Base-by-base conservation (phyloP, 53 echinoderm and acorn worm species). In the Holothuria scabra region DNA sequence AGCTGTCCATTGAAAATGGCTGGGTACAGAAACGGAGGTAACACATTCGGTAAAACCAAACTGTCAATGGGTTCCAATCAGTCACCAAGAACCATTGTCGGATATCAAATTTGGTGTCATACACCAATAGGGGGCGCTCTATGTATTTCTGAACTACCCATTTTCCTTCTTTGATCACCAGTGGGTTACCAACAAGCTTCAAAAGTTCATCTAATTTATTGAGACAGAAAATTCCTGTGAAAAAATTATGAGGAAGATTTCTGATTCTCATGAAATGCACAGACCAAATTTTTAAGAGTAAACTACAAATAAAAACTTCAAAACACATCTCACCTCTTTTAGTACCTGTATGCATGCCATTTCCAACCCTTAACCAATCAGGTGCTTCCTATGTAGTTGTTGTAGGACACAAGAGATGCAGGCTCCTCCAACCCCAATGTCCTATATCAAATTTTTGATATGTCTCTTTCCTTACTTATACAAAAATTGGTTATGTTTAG, bases 131-230 rank as follows among this genome's bases (percentile, higher is more conserved):
- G 72, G 97, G 97, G 69, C 97, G 97, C 92, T 97, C 97, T 82
- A 94, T 97, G 60, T 97, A 94, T 74, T 97, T 97, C 89, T 97
- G 97, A 28, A 94, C 97, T 4, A 97, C 90, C 97, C 97, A 97
- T 67, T 94, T 97, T 58, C 94, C 94, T 65, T 97, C 97, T 74
- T 97, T 94, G 66, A 88, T 90, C 33, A 97, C 94, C 56, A 88
- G 55, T 0, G 92, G 94, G 74, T 90, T 94, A 63, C 94, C 90
- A n/a, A 97, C 92, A 13, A 97, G 89, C 49, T 97, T 97, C 56
- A 93, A 66, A 38, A 96, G 94, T 19, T 97, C 97, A 30, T 94
- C 97, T 24, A 97, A 88, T 41, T 81, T 90, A 84, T 97, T 93
- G 92, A 97, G 90, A 75, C 97, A 97, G 84, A 92, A 92, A 52